phyloP scores from a whole-genome alignment of 1,140 invertebrate genomes.

The Microvelia longipes region DNA sequence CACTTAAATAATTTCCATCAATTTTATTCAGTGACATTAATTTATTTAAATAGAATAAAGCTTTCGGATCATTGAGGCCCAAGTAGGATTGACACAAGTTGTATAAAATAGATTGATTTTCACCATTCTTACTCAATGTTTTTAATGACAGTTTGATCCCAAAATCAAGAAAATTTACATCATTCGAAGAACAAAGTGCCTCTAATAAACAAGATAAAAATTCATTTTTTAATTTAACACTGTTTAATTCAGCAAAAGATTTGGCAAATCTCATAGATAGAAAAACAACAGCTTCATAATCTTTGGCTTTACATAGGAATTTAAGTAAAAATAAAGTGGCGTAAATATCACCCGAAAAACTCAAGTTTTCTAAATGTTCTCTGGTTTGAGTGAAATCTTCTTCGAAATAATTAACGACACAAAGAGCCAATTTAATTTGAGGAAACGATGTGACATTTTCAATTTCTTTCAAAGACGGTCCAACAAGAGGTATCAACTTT shows the following conservation, averaged over 20 bases:
- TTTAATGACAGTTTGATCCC: not conserved
- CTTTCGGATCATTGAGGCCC: not conserved
- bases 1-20: not conserved
- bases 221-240: not conserved
- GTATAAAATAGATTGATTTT: not conserved
- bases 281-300: not conserved
- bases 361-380: not conserved
- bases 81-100: not conserved
- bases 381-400: not conserved
- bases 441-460: not conserved
- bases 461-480: not conserved
- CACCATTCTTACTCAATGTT: not conserved
- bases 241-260: not conserved
- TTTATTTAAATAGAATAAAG: not conserved
- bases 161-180: not conserved
- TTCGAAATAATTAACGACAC: not conserved
- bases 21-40: not conserved
- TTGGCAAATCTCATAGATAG: not conserved
- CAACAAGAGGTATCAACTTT: not conserved
- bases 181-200: not conserved
- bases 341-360: not conserved
- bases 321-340: not conserved
- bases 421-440: not conserved
- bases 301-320: not conserved
- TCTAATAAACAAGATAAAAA: not conserved